Base-by-base conservation (phyloP, 2,888 invertebrate genomes). In the Hybos culiciformis region DNA sequence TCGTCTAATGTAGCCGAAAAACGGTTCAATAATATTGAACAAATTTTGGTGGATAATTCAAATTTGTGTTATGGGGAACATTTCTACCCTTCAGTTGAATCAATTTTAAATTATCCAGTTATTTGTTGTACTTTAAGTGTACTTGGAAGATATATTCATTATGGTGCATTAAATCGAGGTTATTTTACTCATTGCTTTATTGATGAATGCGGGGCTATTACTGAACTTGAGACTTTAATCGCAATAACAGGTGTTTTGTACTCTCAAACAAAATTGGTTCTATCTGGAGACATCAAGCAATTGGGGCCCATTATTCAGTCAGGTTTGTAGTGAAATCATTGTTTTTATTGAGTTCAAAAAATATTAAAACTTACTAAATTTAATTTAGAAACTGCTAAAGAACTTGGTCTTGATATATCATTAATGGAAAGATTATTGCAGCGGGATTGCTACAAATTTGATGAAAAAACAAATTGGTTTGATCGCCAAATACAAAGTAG, bases 131-230 rank as follows among this genome's bases (percentile, higher is more conserved):
- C 83, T 0, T 67, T 82, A 38, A 62, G 71, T 11, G 69, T 75
- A 33, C 70, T 74, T 18, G 76, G 60, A 0, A 47, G 63, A 14
- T 51, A 43, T 11, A 17, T 2, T 3, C 18, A 14, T 8, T 4
- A 3, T 17, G 32, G 32, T 5, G n/a, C n/a, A n/a, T 17, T 32
- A 9, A 3, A 32, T 37, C 37, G 6, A 32, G 17, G 2, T 5
- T 32, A 17, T 17, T 32, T 32, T 15, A 17, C 32, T 7, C 17
- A 32, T 15, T 32, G 32, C 8, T 80, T 84, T 57, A 72, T 85
- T 37, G 85, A 85, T 57, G 85, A 85, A 66, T 80, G 79, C 14
- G 83, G 81, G 1, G 83, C 84, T 55, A 75, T 79, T 1, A 72
- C 71, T 5, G 83, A 83, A 62, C 74, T 80, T 0, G 81, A 82